Conservation (phyloP, 2,888 invertebrate genomes). For the Pseudolycoriella hygida region DNA sequence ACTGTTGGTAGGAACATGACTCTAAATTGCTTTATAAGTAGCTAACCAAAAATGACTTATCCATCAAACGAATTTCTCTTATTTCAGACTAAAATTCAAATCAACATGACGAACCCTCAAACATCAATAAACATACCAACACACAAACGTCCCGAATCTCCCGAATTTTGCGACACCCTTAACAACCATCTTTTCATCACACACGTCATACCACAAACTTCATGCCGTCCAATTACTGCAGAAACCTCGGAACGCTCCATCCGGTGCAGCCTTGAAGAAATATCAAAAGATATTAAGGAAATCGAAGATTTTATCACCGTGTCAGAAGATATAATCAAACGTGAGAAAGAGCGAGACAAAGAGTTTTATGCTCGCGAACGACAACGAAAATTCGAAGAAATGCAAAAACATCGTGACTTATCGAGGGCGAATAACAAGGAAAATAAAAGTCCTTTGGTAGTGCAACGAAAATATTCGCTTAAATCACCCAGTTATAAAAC, state of each 20-base stretch:
- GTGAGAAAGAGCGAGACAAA: conserved; percentile 21
- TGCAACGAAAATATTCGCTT: conserved; percentile 4
- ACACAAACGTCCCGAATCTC: conserved; percentile 15
- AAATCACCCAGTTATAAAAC: conserved; percentile 23
- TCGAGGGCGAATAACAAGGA: conserved; percentile 19
- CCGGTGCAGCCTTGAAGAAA: conserved; percentile 24
- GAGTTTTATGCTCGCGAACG: conserved; percentile 15
- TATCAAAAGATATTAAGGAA: conserved; percentile 27
- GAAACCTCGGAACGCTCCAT: conserved; percentile 2
- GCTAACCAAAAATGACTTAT: too few relatives aligned
- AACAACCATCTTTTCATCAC: conserved; percentile 26
- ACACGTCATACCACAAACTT: conserved; percentile 22
- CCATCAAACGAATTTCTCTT: too few relatives aligned
- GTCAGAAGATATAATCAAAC: conserved; percentile 23
- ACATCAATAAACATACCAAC: background rate
- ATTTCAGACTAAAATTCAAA: too few relatives aligned
- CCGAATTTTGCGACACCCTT: conserved; percentile 24
- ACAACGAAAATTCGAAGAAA: conserved; percentile 11
- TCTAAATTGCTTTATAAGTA: too few relatives aligned
- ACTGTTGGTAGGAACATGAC: too few relatives aligned
- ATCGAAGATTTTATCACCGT: conserved; percentile 28
- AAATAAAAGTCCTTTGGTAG: conserved; percentile 16
- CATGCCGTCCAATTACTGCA: conserved; percentile 5
- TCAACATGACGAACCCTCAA: too few relatives aligned
- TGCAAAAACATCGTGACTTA: background rate